phyloP scores from a whole-genome alignment of 2,888 invertebrate species.

The Pocota personata region DNA sequence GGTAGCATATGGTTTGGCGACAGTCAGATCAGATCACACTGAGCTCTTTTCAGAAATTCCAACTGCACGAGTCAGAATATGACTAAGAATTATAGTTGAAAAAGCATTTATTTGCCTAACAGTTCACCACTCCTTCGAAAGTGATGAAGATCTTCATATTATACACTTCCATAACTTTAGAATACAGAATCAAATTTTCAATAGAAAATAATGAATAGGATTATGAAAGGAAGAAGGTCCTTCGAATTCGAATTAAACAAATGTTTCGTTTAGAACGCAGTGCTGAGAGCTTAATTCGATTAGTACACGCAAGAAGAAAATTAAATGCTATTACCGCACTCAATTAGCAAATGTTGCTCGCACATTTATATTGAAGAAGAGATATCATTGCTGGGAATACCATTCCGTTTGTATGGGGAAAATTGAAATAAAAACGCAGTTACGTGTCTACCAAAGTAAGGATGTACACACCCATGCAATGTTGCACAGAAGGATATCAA shows the following conservation, averaged over 20 bases:
- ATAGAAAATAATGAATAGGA: neutral
- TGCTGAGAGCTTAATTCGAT: neutral
- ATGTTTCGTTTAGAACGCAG: neutral
- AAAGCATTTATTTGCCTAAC: too few species aligned
- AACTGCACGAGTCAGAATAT: too few species aligned
- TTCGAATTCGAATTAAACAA: slow-evolving; percentile 10
- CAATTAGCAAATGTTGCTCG: slow-evolving; percentile 51
- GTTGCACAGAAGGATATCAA: neutral
- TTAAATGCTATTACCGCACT: slow-evolving; percentile 41
- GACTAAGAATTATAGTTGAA: too few species aligned
- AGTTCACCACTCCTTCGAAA: neutral
- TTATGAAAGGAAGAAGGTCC: neutral
- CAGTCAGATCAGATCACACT: neutral
- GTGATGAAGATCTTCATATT: neutral
- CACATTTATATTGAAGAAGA: neutral
- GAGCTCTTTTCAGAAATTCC: too few species aligned
- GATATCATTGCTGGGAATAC: neutral
- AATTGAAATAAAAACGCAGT: neutral
- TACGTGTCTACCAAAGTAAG: neutral
- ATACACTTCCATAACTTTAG: neutral
- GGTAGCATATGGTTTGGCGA: neutral
- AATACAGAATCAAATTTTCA: neutral
- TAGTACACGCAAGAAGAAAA: slow-evolving; percentile 41
- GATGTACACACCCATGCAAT: neutral
- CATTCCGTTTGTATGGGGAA: neutral